Evolutionary conservation across 2,113 vertebrate genomes (phyloP).

Genomic region (Hepsetus odoe): DNA sequence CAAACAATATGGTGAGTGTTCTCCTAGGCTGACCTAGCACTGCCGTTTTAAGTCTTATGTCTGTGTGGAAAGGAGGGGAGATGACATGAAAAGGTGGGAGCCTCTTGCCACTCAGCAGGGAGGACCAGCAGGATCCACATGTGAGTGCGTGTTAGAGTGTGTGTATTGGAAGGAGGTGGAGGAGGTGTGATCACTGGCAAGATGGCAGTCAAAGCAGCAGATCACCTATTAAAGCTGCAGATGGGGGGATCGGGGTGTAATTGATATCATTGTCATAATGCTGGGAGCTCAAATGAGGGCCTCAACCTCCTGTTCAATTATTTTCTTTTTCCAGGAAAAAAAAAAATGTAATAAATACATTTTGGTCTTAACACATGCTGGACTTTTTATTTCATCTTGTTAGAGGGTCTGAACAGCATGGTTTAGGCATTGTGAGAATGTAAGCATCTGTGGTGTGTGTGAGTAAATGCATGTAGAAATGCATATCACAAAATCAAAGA

Average conservation of each 20-base stretch:
- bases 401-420: constrained; percentile 43
- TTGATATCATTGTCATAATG: constrained; percentile 71
- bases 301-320: constrained; percentile 33
- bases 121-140: constrained; percentile 20
- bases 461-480: constrained; percentile 31
- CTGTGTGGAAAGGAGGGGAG: not conserved
- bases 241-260: constrained; percentile 70
- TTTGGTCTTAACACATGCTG: constrained; percentile 38
- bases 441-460: constrained; percentile 45
- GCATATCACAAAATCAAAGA: constrained; percentile 37
- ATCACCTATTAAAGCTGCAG: constrained; percentile 76
- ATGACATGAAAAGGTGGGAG: constrained; percentile 39
- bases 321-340: not conserved
- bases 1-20: constrained; percentile 40
- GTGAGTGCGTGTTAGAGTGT: too few relatives aligned
- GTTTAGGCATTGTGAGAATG: constrained; percentile 44
- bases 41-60: constrained; percentile 10
- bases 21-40: constrained; percentile 2
- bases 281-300: constrained; percentile 32
- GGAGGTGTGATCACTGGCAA: constrained; percentile 58
- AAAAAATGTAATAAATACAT: too few relatives aligned
- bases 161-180: constrained; percentile 48
- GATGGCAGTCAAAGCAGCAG: constrained; percentile 61
- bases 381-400: constrained; percentile 45
- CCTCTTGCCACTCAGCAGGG: not conserved